Evolutionary conservation across 2,888 invertebrate species (phyloP).

Genomic region (Rotaria magnacalcarata): DNA sequence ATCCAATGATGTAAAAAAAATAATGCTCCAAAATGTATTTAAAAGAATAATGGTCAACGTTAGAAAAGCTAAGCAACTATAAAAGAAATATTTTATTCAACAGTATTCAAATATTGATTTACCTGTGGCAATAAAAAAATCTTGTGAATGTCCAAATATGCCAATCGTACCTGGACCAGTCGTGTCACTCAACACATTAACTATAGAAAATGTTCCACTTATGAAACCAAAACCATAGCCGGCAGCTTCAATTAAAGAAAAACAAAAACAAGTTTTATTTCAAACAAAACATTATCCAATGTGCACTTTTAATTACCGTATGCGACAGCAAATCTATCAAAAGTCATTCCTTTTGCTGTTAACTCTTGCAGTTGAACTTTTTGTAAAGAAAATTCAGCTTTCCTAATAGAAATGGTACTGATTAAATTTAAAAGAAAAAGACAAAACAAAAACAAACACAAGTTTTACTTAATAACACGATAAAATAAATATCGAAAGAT

Average conservation of each 20-base stretch:
- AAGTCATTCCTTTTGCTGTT: slow-evolving; percentile 60
- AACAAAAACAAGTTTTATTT: no score
- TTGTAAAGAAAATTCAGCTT: slow-evolving; percentile 82
- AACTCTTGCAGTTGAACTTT: slow-evolving; percentile 68
- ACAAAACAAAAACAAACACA: slow-evolving; percentile 32
- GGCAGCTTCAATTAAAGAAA: slow-evolving; percentile 66
- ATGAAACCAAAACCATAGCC: slow-evolving; percentile 93
- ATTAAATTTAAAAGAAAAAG: neutral
- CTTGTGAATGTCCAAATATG: slow-evolving; percentile 73
- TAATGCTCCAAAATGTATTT: slow-evolving; percentile 70
- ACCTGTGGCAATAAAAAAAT: slow-evolving; percentile 84
- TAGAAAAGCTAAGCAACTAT: slow-evolving; percentile 60
- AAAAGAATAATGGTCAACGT: slow-evolving; percentile 82
- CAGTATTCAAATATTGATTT: slow-evolving; percentile 60
- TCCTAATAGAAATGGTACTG: slow-evolving; percentile 60
- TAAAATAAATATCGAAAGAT: slow-evolving; percentile 66
- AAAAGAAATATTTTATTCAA: slow-evolving; percentile 34
- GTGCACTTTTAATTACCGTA: slow-evolving; percentile 21
- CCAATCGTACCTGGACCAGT: slow-evolving; percentile 92
- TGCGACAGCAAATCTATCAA: slow-evolving; percentile 42
- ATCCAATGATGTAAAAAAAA: slow-evolving; percentile 56
- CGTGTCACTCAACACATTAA: slow-evolving; percentile 89
- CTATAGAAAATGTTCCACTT: slow-evolving; percentile 85
- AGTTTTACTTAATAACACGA: slow-evolving; percentile 61
- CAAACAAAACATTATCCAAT: no score